These are phyloP conservation scores for Polymixis lichenea DNA, from an alignment of 2,888 invertebrate species.

Conservation along the genomic window DNA sequence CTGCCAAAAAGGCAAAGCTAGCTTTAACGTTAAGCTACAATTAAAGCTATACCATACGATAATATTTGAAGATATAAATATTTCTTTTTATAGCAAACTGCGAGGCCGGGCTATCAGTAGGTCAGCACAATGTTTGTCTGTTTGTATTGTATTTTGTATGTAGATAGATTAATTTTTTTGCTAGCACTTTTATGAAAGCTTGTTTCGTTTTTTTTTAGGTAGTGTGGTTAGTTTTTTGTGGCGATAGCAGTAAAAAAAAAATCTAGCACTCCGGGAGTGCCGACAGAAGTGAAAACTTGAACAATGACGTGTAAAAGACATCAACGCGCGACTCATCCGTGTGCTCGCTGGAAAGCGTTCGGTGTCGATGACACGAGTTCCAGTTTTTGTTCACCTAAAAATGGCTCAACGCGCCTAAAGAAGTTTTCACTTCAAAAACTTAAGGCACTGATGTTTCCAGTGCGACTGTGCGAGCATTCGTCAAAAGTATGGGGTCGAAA, in stretches of 20 bases:
- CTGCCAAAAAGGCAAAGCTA: constrained; percentile 10
- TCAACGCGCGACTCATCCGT: too few species aligned
- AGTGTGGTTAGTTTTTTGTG: background rate
- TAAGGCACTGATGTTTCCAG: background rate
- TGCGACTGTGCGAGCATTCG: background rate
- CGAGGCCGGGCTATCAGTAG: constrained; percentile 95
- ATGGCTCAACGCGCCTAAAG: too few species aligned
- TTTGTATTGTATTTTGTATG: constrained; percentile 78
- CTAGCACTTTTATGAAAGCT: constrained; percentile 69
- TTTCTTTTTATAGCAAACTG: constrained; percentile 93
- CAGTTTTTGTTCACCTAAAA: too few species aligned
- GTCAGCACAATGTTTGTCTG: constrained; percentile 90
- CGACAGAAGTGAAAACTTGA: too few species aligned
- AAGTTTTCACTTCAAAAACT: too few species aligned
- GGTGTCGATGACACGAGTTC: too few species aligned
- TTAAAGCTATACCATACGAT: constrained; percentile 68
- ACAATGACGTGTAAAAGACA: too few species aligned
- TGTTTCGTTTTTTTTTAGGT: constrained; percentile 36
- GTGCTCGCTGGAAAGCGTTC: too few species aligned
- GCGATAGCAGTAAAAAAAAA: background rate
- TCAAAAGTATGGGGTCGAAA: background rate
- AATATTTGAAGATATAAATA: constrained; percentile 69
- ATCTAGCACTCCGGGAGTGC: too few species aligned
- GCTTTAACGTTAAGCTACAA: constrained; percentile 55
- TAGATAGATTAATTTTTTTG: constrained; percentile 67